phyloP scores from a whole-genome alignment of 1,140 invertebrate species.

The Stegodyphus dumicola region DNA sequence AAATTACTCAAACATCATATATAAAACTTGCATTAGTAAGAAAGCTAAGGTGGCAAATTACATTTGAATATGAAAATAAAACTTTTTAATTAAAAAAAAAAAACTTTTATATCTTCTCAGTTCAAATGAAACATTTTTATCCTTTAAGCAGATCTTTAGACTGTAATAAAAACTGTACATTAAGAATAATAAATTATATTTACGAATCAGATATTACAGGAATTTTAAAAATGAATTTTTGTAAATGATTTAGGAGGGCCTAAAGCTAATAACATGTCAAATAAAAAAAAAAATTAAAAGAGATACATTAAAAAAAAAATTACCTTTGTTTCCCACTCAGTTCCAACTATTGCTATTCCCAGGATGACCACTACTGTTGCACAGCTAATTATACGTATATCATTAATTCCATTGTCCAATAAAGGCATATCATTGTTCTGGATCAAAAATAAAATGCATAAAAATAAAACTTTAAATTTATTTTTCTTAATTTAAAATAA shows the following conservation, averaged over 20 bases:
- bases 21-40: too few relatives aligned
- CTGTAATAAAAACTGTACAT: not conserved
- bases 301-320: not conserved
- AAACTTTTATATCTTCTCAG: too few relatives aligned
- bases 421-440: slow-evolving; percentile 44
- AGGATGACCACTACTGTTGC: slow-evolving; percentile 75
- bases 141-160: too few relatives aligned
- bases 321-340: slow-evolving; percentile 72
- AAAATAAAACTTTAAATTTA: not conserved
- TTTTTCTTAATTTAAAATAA: too few relatives aligned
- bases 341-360: slow-evolving; percentile 87
- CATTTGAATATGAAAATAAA: too few relatives aligned
- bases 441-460: not conserved
- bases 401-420: slow-evolving; percentile 70
- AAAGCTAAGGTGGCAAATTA: too few relatives aligned
- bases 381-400: slow-evolving; percentile 74
- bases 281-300: not conserved
- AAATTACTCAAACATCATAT: too few relatives aligned
- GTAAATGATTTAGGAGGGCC: not conserved
- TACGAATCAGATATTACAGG: not conserved
- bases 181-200: not conserved
- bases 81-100: too few relatives aligned
- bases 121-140: too few relatives aligned
- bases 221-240: not conserved
- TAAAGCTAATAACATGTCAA: not conserved